Evolutionary conservation across 2,797 vertebrate genomes (phyloP).

Genomic region (Botia kubotai): DNA sequence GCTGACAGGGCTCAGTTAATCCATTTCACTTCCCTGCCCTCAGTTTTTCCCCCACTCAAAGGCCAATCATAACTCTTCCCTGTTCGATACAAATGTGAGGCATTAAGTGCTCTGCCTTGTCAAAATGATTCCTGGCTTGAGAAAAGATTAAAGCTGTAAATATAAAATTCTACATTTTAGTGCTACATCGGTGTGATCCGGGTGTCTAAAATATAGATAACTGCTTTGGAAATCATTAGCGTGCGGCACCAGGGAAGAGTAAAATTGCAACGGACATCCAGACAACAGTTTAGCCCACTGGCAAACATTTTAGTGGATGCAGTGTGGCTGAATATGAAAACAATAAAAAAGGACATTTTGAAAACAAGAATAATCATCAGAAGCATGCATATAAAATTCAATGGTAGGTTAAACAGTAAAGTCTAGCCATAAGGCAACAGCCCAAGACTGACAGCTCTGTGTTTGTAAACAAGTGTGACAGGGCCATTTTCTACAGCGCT

Average conservation of each 20-base stretch:
- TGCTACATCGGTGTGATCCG: background rate
- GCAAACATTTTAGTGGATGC: background rate
- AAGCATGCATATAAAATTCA: background rate
- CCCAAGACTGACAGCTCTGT: too few species aligned
- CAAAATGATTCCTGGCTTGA: slow-evolving; percentile 55
- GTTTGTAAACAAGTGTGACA: too few species aligned
- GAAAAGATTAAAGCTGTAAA: slow-evolving; percentile 43
- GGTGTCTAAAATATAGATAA: slow-evolving; percentile 29
- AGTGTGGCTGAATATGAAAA: background rate
- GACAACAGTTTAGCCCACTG: slow-evolving; percentile 12
- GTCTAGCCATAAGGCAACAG: background rate
- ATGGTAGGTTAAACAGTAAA: background rate
- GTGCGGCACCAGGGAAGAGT: background rate
- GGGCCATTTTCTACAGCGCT: too few species aligned
- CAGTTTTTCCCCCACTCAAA: slow-evolving; percentile 35
- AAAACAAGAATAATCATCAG: background rate
- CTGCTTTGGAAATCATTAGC: slow-evolving; percentile 10
- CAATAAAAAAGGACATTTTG: background rate
- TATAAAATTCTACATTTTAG: slow-evolving; percentile 48
- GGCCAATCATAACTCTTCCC: slow-evolving; percentile 56
- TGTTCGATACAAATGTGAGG: slow-evolving; percentile 50
- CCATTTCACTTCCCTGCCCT: slow-evolving; percentile 54
- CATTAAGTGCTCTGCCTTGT: slow-evolving; percentile 55
- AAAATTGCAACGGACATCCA: background rate
- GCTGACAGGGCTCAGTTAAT: slow-evolving; percentile 60